phyloP scores from a whole-genome alignment of 1,140 invertebrate species.

The Macrocentrus cingulum region DNA sequence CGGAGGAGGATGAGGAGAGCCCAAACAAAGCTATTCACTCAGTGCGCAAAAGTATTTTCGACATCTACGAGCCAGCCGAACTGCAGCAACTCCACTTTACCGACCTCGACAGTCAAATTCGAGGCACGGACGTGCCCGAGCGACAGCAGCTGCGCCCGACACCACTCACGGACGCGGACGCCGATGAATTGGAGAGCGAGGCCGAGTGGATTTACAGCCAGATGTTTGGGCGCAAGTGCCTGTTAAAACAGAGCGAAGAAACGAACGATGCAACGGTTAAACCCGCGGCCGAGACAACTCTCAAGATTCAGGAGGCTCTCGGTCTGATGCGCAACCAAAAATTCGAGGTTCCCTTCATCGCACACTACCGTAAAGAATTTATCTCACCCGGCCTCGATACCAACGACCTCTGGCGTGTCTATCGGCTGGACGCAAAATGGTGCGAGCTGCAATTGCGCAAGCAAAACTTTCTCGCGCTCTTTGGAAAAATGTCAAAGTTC shows the following conservation, averaged over 20 bases:
- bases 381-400: constrained; percentile 92
- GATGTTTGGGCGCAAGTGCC: constrained; percentile 81
- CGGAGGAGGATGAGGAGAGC: constrained; percentile 68
- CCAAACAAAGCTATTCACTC: constrained; percentile 78
- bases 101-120: constrained; percentile 89
- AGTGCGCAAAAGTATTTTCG: constrained; percentile 87
- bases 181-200: constrained; percentile 90
- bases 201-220: constrained; percentile 97
- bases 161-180: constrained; percentile 79
- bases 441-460: constrained; percentile 89
- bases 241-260: constrained; percentile 74
- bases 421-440: constrained; percentile 96
- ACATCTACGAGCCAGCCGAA: constrained; percentile 96
- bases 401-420: constrained; percentile 96
- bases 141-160: constrained; percentile 89
- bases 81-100: constrained; percentile 94
- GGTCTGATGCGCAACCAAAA: constrained; percentile 96
- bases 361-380: constrained; percentile 98
- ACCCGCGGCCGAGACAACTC: constrained; percentile 68
- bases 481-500: constrained; percentile 91
- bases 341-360: constrained; percentile 96
- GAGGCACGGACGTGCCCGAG: constrained; percentile 87
- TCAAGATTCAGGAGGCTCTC: constrained; percentile 91
- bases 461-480: constrained; percentile 76
- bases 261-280: constrained; percentile 62